Base-by-base conservation (phyloP, 2,797 vertebrate genomes). In the Moxostoma hubbsi region DNA sequence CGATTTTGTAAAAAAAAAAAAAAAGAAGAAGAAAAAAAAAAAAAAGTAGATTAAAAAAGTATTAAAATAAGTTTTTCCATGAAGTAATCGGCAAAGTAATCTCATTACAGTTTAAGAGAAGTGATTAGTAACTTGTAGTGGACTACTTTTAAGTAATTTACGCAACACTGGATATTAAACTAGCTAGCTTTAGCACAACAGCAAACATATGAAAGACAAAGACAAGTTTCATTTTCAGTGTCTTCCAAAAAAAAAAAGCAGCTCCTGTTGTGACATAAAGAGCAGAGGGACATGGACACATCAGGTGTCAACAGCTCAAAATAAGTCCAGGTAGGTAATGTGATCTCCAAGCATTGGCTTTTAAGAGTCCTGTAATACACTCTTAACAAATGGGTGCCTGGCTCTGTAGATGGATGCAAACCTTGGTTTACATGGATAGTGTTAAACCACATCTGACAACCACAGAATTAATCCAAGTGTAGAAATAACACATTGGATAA, bases 251-350 rank as follows among this genome's bases (percentile, higher is more conserved):
- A 54, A 54, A 62, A 8, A 36, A 10, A 0, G 0, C 9, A 16
- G 49, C 9, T 53, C 9, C 51, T 55, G 24, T 24, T 55, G 45
- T 46, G 36, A n/a, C 68, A 69, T n/a, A 15, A 46, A 36, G 11
- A 8, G 47, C 46, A 58, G 63, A 73, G 13, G 68, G n/a, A n/a
- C 43, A 18, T 55, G 24, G 12, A 54, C 3, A 47, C 53, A 16
- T 71, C 68, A 46, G 69, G 46, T 68, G 64, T 76, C 12, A 66
- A 76, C 43, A 47, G 63, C 63, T 47, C n/a, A 70, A 55, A 57
- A 57, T 46, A 71, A 58, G 53, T 59, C 46, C 54, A 59, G 9
- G 64, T 58, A 50, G 12, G 54, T 59, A 63, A 76, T 58, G 64
- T 59, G 54, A 67, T 58, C 18, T 47, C n/a, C 36, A 3, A 76